Evolutionary conservation across 2,888 invertebrate species (phyloP).

Genomic region (Spialia ferax): DNA sequence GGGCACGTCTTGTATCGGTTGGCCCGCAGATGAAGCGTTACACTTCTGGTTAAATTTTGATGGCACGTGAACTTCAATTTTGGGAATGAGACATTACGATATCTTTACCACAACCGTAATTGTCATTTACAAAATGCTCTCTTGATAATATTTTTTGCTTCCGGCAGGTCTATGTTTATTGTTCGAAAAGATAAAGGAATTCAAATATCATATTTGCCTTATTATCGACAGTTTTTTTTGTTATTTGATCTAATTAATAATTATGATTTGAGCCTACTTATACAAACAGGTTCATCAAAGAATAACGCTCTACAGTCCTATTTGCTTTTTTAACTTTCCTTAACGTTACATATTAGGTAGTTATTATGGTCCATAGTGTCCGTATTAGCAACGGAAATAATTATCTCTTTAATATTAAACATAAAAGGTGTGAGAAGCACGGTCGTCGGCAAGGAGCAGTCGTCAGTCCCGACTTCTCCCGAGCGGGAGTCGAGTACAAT

Average conservation of each 20-base stretch:
- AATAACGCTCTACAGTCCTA: background rate
- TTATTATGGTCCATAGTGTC: background rate
- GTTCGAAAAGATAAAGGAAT: background rate
- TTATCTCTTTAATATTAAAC: slow-evolving; percentile 30
- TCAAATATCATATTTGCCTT: too few species aligned
- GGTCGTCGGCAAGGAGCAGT: slow-evolving; percentile 25
- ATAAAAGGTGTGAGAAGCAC: slow-evolving; percentile 70
- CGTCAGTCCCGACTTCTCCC: slow-evolving; percentile 27
- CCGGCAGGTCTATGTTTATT: background rate
- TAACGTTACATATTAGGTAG: too few species aligned
- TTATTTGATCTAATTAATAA: too few species aligned
- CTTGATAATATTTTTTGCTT: slow-evolving; percentile 6
- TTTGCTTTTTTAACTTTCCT: too few species aligned
- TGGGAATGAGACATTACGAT: slow-evolving; percentile 70
- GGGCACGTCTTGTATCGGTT: slow-evolving; percentile 70
- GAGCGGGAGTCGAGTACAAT: slow-evolving; percentile 58
- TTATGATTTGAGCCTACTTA: too few species aligned
- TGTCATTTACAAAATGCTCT: slow-evolving; percentile 21
- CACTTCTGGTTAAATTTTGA: slow-evolving; percentile 71
- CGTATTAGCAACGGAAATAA: background rate
- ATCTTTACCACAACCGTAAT: slow-evolving; percentile 30
- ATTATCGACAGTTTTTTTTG: too few species aligned
- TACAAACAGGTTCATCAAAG: too few species aligned
- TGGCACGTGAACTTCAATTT: slow-evolving; percentile 61
- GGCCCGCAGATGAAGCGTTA: slow-evolving; percentile 66